A percentile compares a stretch with the other conserved stretches of the same genome.
Conservation (phyloP, 2,888 invertebrate species). For the Oscheius onirici region DNA sequence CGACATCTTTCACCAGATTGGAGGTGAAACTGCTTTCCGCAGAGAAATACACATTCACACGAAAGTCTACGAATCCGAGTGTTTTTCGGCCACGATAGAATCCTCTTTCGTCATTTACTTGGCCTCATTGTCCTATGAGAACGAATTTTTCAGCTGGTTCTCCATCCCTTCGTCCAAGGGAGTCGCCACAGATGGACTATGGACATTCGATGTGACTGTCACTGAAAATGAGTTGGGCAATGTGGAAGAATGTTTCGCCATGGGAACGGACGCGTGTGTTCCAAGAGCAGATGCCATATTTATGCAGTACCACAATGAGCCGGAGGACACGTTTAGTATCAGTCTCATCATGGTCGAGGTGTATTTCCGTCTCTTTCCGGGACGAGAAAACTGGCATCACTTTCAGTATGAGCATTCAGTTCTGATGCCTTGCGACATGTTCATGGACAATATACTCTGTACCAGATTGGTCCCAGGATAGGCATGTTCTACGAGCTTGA, state of each 20-base stretch:
- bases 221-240: neutral
- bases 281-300: conserved; percentile 20
- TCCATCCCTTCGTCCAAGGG: neutral
- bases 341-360: conserved; percentile 12
- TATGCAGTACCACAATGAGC: conserved; percentile 24
- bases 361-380: conserved; percentile 12
- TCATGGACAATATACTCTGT: neutral
- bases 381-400: conserved; percentile 7
- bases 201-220: neutral
- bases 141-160: conserved; percentile 1
- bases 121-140: conserved; percentile 5
- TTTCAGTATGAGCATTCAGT: conserved; percentile 23
- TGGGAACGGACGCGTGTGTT: conserved; percentile 14
- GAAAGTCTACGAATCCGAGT: conserved; percentile 15
- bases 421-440: conserved; percentile 7
- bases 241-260: neutral
- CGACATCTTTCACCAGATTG: too few relatives aligned
- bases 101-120: conserved; percentile 3
- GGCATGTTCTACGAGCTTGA: conserved; percentile 10
- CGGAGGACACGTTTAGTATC: conserved; percentile 11
- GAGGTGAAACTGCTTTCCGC: too few relatives aligned
- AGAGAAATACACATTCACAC: too few relatives aligned
- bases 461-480: conserved; percentile 25
- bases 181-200: neutral
- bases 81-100: neutral